Conservation (phyloP, 1,140 invertebrate species). For the Parasteatoda tepidariorum region DNA sequence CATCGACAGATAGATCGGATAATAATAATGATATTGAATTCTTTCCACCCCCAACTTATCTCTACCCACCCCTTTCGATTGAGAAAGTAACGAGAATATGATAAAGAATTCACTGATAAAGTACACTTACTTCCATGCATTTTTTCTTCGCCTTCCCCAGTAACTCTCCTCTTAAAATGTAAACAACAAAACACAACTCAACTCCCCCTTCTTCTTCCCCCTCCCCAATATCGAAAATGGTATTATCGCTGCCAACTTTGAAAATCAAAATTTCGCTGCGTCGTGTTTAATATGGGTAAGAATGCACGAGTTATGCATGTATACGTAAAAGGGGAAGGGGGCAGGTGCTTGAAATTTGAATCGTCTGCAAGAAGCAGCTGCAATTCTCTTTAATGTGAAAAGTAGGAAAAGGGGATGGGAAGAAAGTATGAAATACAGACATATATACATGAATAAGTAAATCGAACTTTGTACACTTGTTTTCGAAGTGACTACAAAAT, state of each 20-base stretch:
- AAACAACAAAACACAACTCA: slow-evolving; percentile 35
- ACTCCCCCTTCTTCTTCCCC: too few relatives aligned
- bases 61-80: neutral
- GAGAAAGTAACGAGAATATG: neutral
- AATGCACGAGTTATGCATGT: slow-evolving; percentile 45
- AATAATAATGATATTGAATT: slow-evolving; percentile 54
- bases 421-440: slow-evolving; percentile 35
- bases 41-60: neutral
- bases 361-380: neutral
- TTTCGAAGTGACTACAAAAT: slow-evolving; percentile 40
- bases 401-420: neutral
- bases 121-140: neutral
- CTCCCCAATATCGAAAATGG: slow-evolving; percentile 27
- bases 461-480: slow-evolving; percentile 31
- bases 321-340: neutral
- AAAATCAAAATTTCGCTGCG: slow-evolving; percentile 12
- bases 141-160: neutral
- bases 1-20: slow-evolving; percentile 23
- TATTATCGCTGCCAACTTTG: slow-evolving; percentile 37
- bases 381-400: slow-evolving; percentile 25
- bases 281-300: slow-evolving; percentile 42
- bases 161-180: slow-evolving; percentile 16
- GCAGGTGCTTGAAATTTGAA: neutral
- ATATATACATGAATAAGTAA: slow-evolving; percentile 42
- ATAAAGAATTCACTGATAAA: slow-evolving; percentile 1